These are phyloP conservation scores for Falco berigora DNA, from an alignment of 2,797 vertebrate species.

Conservation along the genomic window DNA sequence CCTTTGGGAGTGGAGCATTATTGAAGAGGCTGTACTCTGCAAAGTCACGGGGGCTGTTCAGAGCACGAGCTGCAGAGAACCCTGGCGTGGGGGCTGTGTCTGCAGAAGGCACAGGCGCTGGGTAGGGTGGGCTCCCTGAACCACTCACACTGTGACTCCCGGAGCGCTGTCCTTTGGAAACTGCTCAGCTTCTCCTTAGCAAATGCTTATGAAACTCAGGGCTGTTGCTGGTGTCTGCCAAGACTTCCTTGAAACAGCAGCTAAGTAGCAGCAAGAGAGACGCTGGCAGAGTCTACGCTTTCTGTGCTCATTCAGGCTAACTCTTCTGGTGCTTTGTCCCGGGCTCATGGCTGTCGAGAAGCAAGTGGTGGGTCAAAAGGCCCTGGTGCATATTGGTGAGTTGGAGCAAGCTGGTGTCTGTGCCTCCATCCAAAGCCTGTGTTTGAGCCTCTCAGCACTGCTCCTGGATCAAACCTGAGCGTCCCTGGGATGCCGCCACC, in stretches of 20 bases:
- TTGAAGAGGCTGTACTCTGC: background rate
- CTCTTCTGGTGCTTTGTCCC: background rate
- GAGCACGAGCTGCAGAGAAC: background rate
- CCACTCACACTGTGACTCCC: background rate
- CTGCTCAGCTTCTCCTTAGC: background rate
- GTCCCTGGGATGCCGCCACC: background rate
- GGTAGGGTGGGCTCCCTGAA: background rate
- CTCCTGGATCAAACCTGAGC: background rate
- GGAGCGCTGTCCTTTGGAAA: background rate
- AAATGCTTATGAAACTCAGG: background rate
- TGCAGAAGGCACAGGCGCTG: rapidly evolving
- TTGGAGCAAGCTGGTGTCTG: background rate
- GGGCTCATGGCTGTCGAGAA: background rate
- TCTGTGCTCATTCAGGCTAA: background rate
- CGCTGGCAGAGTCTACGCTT: background rate
- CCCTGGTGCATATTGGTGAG: background rate
- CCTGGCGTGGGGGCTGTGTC: rapidly evolving
- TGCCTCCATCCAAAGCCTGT: background rate
- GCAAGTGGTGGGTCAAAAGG: background rate
- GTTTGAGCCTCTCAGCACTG: background rate
- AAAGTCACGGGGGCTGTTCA: rapidly evolving
- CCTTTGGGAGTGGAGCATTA: background rate
- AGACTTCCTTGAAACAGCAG: background rate
- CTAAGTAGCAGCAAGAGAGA: background rate
- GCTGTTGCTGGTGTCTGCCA: background rate